Base-by-base conservation (phyloP, 2,113 vertebrate species). In the Heterotis niloticus region DNA sequence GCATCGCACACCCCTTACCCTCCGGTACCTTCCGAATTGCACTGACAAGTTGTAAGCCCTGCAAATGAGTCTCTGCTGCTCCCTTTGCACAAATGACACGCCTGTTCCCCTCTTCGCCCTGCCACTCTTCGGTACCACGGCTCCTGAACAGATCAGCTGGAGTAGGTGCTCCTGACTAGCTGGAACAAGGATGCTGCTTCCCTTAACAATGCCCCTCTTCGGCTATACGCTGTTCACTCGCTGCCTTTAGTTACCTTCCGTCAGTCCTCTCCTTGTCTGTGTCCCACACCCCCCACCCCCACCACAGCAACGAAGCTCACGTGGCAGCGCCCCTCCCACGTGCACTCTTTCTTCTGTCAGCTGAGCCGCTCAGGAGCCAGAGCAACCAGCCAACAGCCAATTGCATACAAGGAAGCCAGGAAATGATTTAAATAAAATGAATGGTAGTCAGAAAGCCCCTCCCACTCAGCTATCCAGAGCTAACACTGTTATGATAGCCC, bases 401-500 rank as follows among this genome's bases (percentile, higher is more conserved):
- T 90, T 82, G 79, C 77, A 77, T 0, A 7, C 75, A 0, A 79
- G 86, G 79, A 24, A 82, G 80, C 78, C 85, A 78, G 65, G 59
- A 54, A 52, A 17, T 75, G 57, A 82, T 84, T 82, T 79, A 79
- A 83, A 89, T 64, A 76, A 84, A 52, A 89, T 91, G 91, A 91
- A 91, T 91, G 89, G 86, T 80, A 75, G 23, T 54, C 59, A 10
- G 24, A 78, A 78, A 0, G 80, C 88, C 80, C 86, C 88, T 4
- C 89, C 90, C 74, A 52, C 18, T 4, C 10, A 23, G 66, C 54
- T 69, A 82, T 79, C 18, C 23, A 5, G 64, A 64, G 51, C 60
- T 26, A 59, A 24, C 75, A 52, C 28, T 29, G 26, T 56, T 44
- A 3, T 52, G 73, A 80, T 62, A 60, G 75, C 24, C 74, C 72